Evolutionary conservation across 2,113 vertebrate species (phyloP), one percentile per base, ranked within the genome.

Genomic region (Oxygymnocypris stewartii): DNA sequence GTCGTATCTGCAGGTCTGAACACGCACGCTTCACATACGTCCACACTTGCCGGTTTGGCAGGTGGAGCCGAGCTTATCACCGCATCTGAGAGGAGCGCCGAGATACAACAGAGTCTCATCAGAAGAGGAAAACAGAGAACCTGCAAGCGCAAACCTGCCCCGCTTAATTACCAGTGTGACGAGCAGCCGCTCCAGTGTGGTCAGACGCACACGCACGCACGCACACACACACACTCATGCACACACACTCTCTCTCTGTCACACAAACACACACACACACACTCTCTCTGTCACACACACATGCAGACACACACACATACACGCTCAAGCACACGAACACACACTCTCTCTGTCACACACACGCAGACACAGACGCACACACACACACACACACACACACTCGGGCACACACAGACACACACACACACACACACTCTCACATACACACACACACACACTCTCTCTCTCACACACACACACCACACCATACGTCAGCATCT

Each of bases 91-190:
- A 37, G 23, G 28, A 75, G 67, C 31, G 35, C 6, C 65, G 69
- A 82, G 13, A 61, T 87, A 69, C 20, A 80, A 86, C 80, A 20
- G n/a, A n/a, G 88, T 74, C 76, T 84, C 87, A 89, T 89, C 86
- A 88, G 92, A 92, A 86, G 88, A 83, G 91, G 91, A 84, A 90
- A 88, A 25, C 10, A 81, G 79, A n/a, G n/a, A 88, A 88, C 85
- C 89, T 91, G 92, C 96, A 94, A 94, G 96, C 95, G 94, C 75
- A 91, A 94, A 96, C 96, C 95, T 54, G 96, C 90, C 89, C 92
- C 14, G 85, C 94, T 96, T 96, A 96, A 97, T 97, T 96, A 96
- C 78, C 93, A 88, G 90, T 90, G 91, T 91, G 92, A 94, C 91
- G 92, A 92, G 92, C 94, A 95, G 94, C 92, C 94, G 94, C 87